These are phyloP conservation scores for Peromyscus melanophrys DNA, from an alignment of 2,797 vertebrate genomes.

Conservation along the genomic window DNA sequence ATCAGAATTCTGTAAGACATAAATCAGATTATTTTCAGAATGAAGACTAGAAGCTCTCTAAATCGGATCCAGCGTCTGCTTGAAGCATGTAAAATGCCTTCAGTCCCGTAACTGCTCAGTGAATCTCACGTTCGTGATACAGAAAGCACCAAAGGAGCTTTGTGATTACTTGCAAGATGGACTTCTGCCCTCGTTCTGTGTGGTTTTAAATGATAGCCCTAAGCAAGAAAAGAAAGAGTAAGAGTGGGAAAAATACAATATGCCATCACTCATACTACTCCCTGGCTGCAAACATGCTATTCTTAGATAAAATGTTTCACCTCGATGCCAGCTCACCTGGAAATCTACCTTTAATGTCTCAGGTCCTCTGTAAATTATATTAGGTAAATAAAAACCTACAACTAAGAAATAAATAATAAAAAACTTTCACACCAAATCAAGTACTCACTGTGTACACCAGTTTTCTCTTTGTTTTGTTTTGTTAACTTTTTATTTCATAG, in stretches of 20 bases:
- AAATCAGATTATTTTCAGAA: slow-evolving; percentile 69
- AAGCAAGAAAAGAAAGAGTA: neutral
- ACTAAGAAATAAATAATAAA: neutral
- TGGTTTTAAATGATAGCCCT: slow-evolving; percentile 42
- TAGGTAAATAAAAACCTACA: neutral
- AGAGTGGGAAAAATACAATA: neutral
- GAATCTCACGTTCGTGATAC: neutral
- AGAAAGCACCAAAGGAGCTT: slow-evolving; percentile 48
- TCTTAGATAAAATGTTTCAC: slow-evolving; percentile 25
- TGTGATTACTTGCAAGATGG: neutral
- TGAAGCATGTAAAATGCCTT: slow-evolving; percentile 39
- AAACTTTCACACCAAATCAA: slow-evolving; percentile 8
- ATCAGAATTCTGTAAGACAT: slow-evolving; percentile 43
- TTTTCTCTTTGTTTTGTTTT: neutral
- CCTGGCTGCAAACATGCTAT: neutral
- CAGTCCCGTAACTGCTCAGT: slow-evolving; percentile 40
- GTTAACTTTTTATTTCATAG: neutral
- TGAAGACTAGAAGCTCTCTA: slow-evolving; percentile 44
- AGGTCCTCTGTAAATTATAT: neutral
- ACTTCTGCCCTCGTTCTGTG: slow-evolving; percentile 36
- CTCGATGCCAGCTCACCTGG: neutral
- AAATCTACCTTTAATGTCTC: neutral
- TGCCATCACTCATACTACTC: neutral
- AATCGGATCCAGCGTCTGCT: slow-evolving; percentile 35
- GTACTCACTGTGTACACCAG: neutral